Base-by-base conservation (phyloP, 2,888 invertebrate genomes). In the Philopedon plagiatum region DNA sequence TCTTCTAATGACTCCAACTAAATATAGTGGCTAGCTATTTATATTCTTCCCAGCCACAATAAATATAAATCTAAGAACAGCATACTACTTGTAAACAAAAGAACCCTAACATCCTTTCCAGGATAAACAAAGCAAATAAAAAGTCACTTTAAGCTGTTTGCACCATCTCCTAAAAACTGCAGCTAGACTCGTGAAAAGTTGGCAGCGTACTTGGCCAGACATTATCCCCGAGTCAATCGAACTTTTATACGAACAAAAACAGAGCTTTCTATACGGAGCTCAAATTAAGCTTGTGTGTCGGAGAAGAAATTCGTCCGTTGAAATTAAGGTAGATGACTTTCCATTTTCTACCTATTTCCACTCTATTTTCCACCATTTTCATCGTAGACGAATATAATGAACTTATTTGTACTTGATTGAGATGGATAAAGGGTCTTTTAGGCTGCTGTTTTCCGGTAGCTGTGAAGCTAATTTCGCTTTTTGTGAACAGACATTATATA, bases 201-300 rank as follows among this genome's bases (percentile, higher is more conserved):
- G 73, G 69, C 76, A 76, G 73, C 73, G 74, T 76, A 76, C 76
- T 77, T 75, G 74, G 77, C 75, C 70, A 74, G 78, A 75, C 78
- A 77, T 78, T 78, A 77, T 78, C 76, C 71, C 34, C 61, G 73
- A 78, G 77, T 77, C 77, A 76, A 78, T 78, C 76, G 76, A 78
- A 78, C 75, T 78, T 78, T 76, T 76, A 74, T 71, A 49, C 75
- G 76, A 76, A 77, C 77, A 78, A 78, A 79, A 79, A 76, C 76
- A 21, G 49, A 61, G 69, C 44, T 75, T 49, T 56, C 54, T 54
- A n/a, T n/a, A 67, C 70, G 56, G 73, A 76, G 76, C 70, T 76
- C 76, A 70, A 77, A 78, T 78, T 76, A 76, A 76, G 74, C 66
- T 69, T 68, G 74, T 71, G 71, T 58, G 51, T 29, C 13, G 51